Evolutionary conservation across 2,113 vertebrate genomes (phyloP), one percentile per base, ranked within the genome.

Genomic region (Platycercus adscitus): DNA sequence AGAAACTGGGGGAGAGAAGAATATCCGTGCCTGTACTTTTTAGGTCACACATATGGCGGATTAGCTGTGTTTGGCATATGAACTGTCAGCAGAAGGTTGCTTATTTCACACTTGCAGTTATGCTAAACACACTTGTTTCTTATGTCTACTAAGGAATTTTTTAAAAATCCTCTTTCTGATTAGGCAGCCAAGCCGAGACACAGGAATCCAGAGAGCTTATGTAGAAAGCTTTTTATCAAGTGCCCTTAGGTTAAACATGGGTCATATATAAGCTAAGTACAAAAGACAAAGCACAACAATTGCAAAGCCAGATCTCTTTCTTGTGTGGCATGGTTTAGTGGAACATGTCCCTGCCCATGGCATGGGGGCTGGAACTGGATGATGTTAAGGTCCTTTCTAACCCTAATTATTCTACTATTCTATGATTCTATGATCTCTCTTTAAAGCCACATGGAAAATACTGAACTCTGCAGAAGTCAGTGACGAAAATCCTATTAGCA

Each of bases 21-120:
- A 83, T 53, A 96, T 47, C 82, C 60, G 46, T 86, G 90, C 70
- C 88, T 94, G 17, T 81, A 77, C 33, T 86, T 96, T 96, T 89
- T 73, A 86, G 91, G 88, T 91, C 93, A 81, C 65, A 18, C 92
- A 91, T 91, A 94, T 52, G 89, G 94, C 70, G 68, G 41, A 89
- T 91, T 91, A 94, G 55, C 43, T 70, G 60, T 10, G 52, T 96
- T 93, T 86, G 89, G 81, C 37, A 31, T 53, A 33, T 77, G 82
- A 95, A 93, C 95, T 94, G 93, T 81, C 56, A 92, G 60, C 82
- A 94, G 79, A 71, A 90, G 24, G 52, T 37, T 88, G 79, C 55
- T 88, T 88, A 39, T 90, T 95, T 95, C 71, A 63, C 81, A 88
- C 81, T 79, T 86, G 39, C 50, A 68, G 75, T 89, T 91, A 73